A percentile compares a stretch with the other conserved stretches of the same genome.
Conservation (phyloP, 2,113 vertebrate genomes). For the Gambusia affinis region DNA sequence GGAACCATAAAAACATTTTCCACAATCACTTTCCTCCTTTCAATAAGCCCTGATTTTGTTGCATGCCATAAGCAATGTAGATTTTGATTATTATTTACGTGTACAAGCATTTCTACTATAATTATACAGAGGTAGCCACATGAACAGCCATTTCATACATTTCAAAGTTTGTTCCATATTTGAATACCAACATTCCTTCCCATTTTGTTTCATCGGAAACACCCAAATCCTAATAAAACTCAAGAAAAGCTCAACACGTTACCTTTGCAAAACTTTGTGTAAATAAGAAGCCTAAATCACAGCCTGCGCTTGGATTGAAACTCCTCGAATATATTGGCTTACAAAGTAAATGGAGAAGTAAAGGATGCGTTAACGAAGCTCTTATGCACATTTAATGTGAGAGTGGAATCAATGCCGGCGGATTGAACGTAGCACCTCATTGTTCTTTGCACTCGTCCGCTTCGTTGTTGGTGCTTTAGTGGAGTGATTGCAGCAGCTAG, state of each 20-base stretch:
- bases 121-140: background rate
- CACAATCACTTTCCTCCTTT: too few relatives aligned
- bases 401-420: slow-evolving; percentile 22
- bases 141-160: background rate
- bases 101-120: background rate
- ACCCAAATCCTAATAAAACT: background rate
- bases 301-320: slow-evolving; percentile 37
- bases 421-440: slow-evolving; percentile 11
- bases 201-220: background rate
- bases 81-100: background rate
- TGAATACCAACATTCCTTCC: background rate
- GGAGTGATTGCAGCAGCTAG: slow-evolving; percentile 42
- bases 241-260: background rate
- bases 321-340: slow-evolving; percentile 38
- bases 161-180: background rate
- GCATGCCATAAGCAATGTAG: too few relatives aligned
- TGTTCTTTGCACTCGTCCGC: slow-evolving; percentile 11
- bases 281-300: slow-evolving; percentile 41
- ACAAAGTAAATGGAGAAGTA: slow-evolving; percentile 19
- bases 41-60: too few relatives aligned
- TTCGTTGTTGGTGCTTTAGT: slow-evolving; percentile 1
- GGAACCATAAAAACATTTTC: too few relatives aligned
- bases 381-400: slow-evolving; percentile 21
- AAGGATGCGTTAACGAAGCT: slow-evolving; percentile 10
- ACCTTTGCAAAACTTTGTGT: slow-evolving; percentile 6